phyloP scores from a whole-genome alignment of 2,113 vertebrate genomes.

The Burhinus bistriatus region DNA sequence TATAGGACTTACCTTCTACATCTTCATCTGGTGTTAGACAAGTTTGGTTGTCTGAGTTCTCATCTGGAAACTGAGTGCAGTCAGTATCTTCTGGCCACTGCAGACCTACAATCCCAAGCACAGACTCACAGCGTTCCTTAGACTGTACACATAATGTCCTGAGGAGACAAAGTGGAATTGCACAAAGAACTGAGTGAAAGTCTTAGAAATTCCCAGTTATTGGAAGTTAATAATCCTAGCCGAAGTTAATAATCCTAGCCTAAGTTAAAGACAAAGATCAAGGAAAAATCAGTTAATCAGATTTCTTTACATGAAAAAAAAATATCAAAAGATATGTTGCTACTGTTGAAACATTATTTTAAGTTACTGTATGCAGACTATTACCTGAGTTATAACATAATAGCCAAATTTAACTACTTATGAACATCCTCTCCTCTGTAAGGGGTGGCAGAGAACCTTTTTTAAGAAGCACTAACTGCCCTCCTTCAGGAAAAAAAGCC shows the following conservation, averaged over 20 bases:
- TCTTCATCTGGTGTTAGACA: slow-evolving; percentile 88
- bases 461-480: background rate
- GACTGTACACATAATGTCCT: slow-evolving; percentile 87
- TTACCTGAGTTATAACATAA: background rate
- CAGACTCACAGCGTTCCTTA: slow-evolving; percentile 90
- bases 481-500: background rate
- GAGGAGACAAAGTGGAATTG: background rate
- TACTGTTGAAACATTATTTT: background rate
- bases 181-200: background rate
- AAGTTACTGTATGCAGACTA: background rate
- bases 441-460: background rate
- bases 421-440: background rate
- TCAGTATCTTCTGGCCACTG: slow-evolving; percentile 96
- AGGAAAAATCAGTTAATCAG: background rate
- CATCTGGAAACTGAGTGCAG: slow-evolving; percentile 90
- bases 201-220: background rate
- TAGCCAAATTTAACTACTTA: background rate
- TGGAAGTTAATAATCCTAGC: background rate
- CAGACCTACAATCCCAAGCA: slow-evolving; percentile 91
- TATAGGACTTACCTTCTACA: slow-evolving; percentile 81
- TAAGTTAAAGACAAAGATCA: background rate
- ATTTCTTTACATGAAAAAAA: background rate
- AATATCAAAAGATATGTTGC: background rate
- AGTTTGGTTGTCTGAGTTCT: slow-evolving; percentile 77
- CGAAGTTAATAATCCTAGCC: background rate